phyloP scores from a whole-genome alignment of 2,888 invertebrate genomes.

The Catocala fraxini region DNA sequence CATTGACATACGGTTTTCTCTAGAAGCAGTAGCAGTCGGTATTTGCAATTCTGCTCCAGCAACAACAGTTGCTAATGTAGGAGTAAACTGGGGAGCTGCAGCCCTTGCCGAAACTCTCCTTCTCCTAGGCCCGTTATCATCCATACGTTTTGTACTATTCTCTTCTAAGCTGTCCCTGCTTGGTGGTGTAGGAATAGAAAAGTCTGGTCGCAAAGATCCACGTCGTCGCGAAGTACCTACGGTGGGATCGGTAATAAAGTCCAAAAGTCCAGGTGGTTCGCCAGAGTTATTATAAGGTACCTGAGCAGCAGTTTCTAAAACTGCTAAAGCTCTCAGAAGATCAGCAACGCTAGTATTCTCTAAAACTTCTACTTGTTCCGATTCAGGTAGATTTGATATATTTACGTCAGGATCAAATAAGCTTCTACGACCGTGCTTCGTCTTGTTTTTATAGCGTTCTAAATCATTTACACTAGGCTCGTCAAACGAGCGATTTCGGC shows the following conservation, averaged over 20 bases:
- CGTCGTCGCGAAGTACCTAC: slow-evolving; percentile 63
- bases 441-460: slow-evolving; percentile 75
- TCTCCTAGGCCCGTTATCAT: slow-evolving; percentile 67
- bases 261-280: slow-evolving; percentile 64
- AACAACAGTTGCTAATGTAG: slow-evolving; percentile 80
- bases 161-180: slow-evolving; percentile 66
- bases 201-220: slow-evolving; percentile 76
- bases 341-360: slow-evolving; percentile 95
- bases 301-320: slow-evolving; percentile 84
- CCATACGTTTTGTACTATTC: slow-evolving; percentile 39
- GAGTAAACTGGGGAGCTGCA: slow-evolving; percentile 79
- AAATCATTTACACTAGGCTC: slow-evolving; percentile 70
- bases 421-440: slow-evolving; percentile 77
- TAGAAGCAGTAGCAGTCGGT: slow-evolving; percentile 73
- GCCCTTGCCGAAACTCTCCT: slow-evolving; percentile 80
- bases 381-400: slow-evolving; percentile 72
- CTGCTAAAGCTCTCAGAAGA: slow-evolving; percentile 92
- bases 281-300: slow-evolving; percentile 41
- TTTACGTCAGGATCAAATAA: slow-evolving; percentile 82
- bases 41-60: slow-evolving; percentile 80
- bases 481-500: slow-evolving; percentile 68
- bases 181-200: slow-evolving; percentile 62
- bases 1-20: slow-evolving; percentile 81
- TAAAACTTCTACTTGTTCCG: slow-evolving; percentile 88
- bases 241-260: slow-evolving; percentile 62